Base-by-base conservation (phyloP, 53 echinoderm and acorn worm species). In the Zoroaster sp. region DNA sequence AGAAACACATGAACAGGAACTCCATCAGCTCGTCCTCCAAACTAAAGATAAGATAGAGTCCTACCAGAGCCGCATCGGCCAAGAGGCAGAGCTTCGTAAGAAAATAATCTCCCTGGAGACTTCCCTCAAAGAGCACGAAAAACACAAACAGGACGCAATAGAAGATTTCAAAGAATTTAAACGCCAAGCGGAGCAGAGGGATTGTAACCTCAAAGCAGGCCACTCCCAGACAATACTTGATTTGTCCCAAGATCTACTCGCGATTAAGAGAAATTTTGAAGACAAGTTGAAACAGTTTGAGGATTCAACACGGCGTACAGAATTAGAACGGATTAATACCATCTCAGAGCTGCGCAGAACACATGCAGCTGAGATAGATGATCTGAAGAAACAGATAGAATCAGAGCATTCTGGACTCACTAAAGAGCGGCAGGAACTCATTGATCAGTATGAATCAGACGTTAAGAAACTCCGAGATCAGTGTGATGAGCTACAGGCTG, bases 1-100 rank as follows among this genome's bases (percentile, higher is more conserved):
- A 66, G 96, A 94, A n/a, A 67, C 90, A 4, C 99, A 99, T 49
- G 99, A 99, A 51, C 94, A 96, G 66, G 99, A 99, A 40, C 73
- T 95, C 33, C 95, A 96, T 49, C 91, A 94, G 70, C 79, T 99
- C 9, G 69, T 99, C 45, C 73, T 83, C 7, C 93, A 94, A 47
- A 99, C 99, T 39, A 99, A 90, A 54, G 87, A 91, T 37, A 99
- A 96, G 66, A 59, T 99, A 28, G 68, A 90, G 0, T 78, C 87
- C 52, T 94, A 96, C 69, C 94, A 99, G 63, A 88, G 76, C 30
- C 94, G 96, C 55, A 63, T 99, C 2, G 91, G 95, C 80, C 90
- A 94, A 82, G 96, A 99, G 67, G 66, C 88, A 7, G 92, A 96
- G 51, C 94, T 95, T 18, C 89, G 92, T 28, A 88, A 91, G 72